Evolutionary conservation across 2,888 invertebrate species (phyloP), one percentile per base, ranked within the genome.

Genomic region (Erebia ligea): DNA sequence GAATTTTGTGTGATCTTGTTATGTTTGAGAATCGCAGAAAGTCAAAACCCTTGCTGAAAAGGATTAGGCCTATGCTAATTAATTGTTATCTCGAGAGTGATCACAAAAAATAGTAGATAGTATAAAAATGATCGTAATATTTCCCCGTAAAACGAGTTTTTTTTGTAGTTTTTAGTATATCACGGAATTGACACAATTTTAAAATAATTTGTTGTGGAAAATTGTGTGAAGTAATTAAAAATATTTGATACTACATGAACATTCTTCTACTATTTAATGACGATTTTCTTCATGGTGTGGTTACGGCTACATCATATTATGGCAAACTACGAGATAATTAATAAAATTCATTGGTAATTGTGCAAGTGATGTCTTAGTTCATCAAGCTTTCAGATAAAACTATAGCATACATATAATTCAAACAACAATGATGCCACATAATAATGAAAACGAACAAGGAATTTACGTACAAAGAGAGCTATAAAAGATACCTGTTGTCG

Each of bases 401-500:
- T 62, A 62, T 13, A 25, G 48, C 62, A 19, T 21, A 62, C 61
- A 19, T 19, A 9, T 54, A 19, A 54, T 61, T n/a, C 15, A 42
- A 21, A 21, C 9, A 21, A 62, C 21, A 21, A 17, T 11, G 48
- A 40, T 50, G 21, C 13, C n/a, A 54, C 19, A 67, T 19, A 54
- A 69, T 42, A 67, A 15, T 52, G n/a, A 67, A 69, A 63, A 68
- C 25, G 45, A 59, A 71, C 65, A 68, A 64, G 58, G 64, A 67
- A 57, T 45, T 64, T 57, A 62, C 25, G 67, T 57, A 52, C 21
- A 70, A 56, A 34, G 63, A 52, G 34, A 71, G 62, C 56, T 64
- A 69, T 70, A 48, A 66, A 61, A 56, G 68, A 88, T 95, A 97
- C 97, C 97, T 95, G 94, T 95, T 95, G 83, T 97, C 97, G 80